Percentiles rank a stretch among this genome's conserved stretches.
Evolutionary conservation across 2,113 vertebrate genomes (phyloP).

Genomic region (Phylloscopus whistleri): DNA sequence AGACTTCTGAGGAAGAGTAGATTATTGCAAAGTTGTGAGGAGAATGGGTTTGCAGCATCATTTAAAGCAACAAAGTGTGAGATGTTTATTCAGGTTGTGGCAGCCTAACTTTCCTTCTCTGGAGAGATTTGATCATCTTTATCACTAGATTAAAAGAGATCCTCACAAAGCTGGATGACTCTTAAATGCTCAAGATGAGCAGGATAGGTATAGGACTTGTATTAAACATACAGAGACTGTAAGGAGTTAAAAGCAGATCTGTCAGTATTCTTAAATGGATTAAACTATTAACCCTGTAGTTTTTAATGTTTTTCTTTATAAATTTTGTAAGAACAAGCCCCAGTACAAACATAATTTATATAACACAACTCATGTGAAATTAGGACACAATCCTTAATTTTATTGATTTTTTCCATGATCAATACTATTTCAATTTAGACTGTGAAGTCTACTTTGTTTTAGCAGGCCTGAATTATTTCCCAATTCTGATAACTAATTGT

Average conservation of each 20-base stretch:
- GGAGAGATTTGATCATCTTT: not conserved
- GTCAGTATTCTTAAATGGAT: not conserved
- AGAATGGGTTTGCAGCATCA: not conserved
- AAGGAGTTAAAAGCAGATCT: not conserved
- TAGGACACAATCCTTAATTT: not conserved
- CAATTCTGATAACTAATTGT: not conserved
- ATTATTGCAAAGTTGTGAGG: not conserved
- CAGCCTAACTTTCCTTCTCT: not conserved
- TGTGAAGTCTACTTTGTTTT: not conserved
- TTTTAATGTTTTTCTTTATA: not conserved
- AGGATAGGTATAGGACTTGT: not conserved
- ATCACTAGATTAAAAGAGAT: not conserved
- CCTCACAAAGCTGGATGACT: not conserved
- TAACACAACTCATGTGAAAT: not conserved
- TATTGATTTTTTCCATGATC: not conserved
- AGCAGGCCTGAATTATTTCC: not conserved
- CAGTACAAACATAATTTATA: not conserved
- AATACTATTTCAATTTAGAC: not conserved
- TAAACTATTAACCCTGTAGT: not conserved
- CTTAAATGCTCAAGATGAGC: not conserved
- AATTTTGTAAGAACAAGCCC: not conserved
- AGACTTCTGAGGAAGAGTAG: not conserved
- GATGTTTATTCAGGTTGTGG: not conserved
- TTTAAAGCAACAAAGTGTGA: not conserved
- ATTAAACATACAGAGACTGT: not conserved